Evolutionary conservation across 2,797 vertebrate species (phyloP), one percentile per base, ranked within the genome.

Genomic region (Falco peregrinus): DNA sequence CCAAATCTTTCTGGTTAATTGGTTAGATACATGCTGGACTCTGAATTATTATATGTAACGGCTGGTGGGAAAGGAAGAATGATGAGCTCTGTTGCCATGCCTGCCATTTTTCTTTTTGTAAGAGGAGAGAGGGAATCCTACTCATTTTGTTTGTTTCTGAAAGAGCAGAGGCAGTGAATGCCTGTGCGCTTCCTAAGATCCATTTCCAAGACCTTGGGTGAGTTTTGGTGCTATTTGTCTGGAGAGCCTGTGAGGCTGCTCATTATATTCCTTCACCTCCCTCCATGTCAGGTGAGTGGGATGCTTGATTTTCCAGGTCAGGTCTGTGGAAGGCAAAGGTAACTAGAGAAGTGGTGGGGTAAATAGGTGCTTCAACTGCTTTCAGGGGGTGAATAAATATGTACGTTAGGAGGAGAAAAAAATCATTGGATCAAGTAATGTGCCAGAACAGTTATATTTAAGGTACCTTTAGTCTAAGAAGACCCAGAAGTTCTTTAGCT

Each of bases 1-100:
- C 60, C 56, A 84, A 47, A 64, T 93, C 63, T 85, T 79, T 90
- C 87, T 88, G 60, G 11, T 75, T 93, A 91, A 84, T 85, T 75
- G 70, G 31, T 68, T 74, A 79, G 83, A 39, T 76, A 45, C 39
- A 50, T 18, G 4, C 31, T 89, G 71, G 56, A 41, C 28, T 94
- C 93, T 31, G 39, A 95, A 73, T 81, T 78, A 70, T 71, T 73
- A 8, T 73, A 37, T 47, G 39, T 90, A 73, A 56, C 79, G 93
- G 2, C 24, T 78, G 67, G 9, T 87, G 56, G 63, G 54, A 80
- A 91, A 63, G 39, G 48, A 81, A 65, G 35, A 81, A 47, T 48
- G 31, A 84, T 81, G 74, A 87, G 21, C 20, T 5, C 25, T 78
- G 28, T 50, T 79, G 26, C 35, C 18, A 12, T 60, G 73, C 59